A percentile compares a stretch with the other conserved stretches of the same genome.
Evolutionary conservation across 2,888 invertebrate species (phyloP).

Genomic region (Leptopterna dolabrata): DNA sequence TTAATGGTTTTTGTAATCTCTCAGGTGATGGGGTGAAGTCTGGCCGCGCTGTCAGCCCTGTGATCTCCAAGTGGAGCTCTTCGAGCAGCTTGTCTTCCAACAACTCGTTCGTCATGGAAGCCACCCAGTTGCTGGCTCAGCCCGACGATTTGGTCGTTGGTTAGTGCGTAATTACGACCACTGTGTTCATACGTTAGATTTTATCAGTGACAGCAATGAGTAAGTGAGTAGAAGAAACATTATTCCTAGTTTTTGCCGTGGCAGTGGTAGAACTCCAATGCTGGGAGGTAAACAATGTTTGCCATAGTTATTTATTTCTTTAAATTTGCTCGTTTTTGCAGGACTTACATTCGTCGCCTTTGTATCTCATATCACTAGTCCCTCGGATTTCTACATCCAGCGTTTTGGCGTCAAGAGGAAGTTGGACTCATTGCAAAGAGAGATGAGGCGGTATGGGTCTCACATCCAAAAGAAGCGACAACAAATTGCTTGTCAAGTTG

Average conservation of each 20-base stretch:
- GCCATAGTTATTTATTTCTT: too few relatives aligned
- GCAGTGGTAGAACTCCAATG: too few relatives aligned
- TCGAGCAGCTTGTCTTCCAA: not conserved
- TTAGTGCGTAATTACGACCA: not conserved
- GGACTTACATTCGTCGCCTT: slow-evolving; percentile 3
- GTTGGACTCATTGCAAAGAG: slow-evolving; percentile 65
- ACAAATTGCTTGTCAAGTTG: not conserved
- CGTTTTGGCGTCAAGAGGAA: slow-evolving; percentile 65
- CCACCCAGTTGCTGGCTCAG: not conserved
- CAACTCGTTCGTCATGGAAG: not conserved
- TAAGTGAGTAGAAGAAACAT: too few relatives aligned
- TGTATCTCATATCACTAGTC: slow-evolving; percentile 67
- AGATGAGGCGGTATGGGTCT: slow-evolving; percentile 63
- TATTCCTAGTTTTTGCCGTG: too few relatives aligned
- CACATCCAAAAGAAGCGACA: not conserved
- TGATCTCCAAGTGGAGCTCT: slow-evolving; percentile 5
- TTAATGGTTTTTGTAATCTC: not conserved
- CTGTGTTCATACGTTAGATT: too few relatives aligned
- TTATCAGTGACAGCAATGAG: too few relatives aligned
- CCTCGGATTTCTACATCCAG: slow-evolving; percentile 64
- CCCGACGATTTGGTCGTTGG: slow-evolving; percentile 29
- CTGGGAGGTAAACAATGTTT: too few relatives aligned
- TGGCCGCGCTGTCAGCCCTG: not conserved
- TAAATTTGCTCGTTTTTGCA: not conserved
- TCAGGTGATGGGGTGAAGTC: not conserved